A percentile compares a stretch with the other conserved stretches of the same genome.
These are phyloP conservation scores for Parnassius orleans DNA, from an alignment of 2,888 invertebrate genomes.

Conservation along the genomic window DNA sequence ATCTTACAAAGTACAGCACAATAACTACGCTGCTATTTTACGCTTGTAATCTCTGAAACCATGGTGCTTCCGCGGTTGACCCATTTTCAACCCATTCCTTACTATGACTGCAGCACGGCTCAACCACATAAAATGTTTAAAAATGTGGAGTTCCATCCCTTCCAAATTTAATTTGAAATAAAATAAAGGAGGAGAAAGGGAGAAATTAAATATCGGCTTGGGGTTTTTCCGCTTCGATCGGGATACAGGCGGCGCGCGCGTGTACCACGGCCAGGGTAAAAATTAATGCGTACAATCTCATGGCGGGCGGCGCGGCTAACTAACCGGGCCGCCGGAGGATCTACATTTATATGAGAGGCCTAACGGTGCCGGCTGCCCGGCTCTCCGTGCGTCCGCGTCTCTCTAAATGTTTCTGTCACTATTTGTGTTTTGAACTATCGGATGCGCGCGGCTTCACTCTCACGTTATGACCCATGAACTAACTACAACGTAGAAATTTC, in stretches of 20 bases:
- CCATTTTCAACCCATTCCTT: no score
- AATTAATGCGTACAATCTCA: constrained; percentile 64
- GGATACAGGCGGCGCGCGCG: constrained; percentile 49
- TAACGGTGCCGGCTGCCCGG: constrained; percentile 63
- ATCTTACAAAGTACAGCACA: no score
- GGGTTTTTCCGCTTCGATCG: constrained; percentile 35
- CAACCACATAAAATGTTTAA: no score
- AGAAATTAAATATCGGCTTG: no score
- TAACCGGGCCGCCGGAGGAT: constrained; percentile 45
- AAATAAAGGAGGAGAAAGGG: no score
- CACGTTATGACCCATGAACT: constrained; percentile 35
- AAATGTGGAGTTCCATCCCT: no score
- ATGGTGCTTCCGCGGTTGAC: no score
- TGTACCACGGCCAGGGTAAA: constrained; percentile 52
- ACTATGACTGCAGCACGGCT: no score
- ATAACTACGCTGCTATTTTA: no score
- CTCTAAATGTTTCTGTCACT: constrained; percentile 67
- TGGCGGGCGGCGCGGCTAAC: constrained; percentile 55
- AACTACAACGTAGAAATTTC: constrained; percentile 16
- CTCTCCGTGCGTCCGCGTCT: constrained; percentile 37
- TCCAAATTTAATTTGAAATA: no score
- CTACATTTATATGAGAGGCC: constrained; percentile 60
- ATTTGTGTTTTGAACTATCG: constrained; percentile 61
- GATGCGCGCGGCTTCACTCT: constrained; percentile 32
- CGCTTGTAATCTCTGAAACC: no score